Base-by-base conservation (phyloP, 2,113 vertebrate species). In the Pteruthius melanotis region DNA sequence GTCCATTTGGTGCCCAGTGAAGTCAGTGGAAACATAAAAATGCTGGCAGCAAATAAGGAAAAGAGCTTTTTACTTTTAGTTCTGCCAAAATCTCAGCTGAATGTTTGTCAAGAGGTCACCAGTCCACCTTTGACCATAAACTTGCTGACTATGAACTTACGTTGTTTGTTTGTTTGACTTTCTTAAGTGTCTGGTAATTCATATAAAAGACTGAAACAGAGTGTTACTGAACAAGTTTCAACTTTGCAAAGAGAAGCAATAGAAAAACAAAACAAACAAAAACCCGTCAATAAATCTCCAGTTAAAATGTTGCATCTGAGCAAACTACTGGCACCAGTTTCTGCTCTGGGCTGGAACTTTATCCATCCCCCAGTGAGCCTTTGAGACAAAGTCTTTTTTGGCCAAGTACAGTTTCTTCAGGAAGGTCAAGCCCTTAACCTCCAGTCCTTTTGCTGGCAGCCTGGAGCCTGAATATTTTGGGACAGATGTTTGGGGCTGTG, bases 341-440 rank as follows among this genome's bases (percentile, higher is more conserved):
- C 66, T 85, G 66, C 39, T 90, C 42, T 14, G 35, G 63, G 69
- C 45, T 65, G 65, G 45, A 75, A 68, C 65, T 71, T 76, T 64
- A 33, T 64, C 74, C 53, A 45, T 35, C 45, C 30, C 49, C 14
- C 45, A 42, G n/a, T 13, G 40, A 66, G 35, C 6, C 28, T 82
- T 75, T 75, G 57, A 84, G 81, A 61, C 83, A 87, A 94, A 93
- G 49, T 23, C 11, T 37, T 65, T 82, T 53, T 72, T 89, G 61
- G 89, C 93, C 74, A 79, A 89, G 35, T 60, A 80, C 6, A 68
- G n/a, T 87, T 87, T 92, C 60, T 95, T 78, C 68, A 92, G 92
- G 53, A 83, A 92, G 77, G 85, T 91, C 65, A 93, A 82, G 60
- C 52, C 69, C 69, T 92, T 72, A 72, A 65, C 66, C 57, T 93